These are phyloP conservation scores for Distichodus sexfasciatus DNA, from an alignment of 2,797 vertebrate species.

Conservation along the genomic window DNA sequence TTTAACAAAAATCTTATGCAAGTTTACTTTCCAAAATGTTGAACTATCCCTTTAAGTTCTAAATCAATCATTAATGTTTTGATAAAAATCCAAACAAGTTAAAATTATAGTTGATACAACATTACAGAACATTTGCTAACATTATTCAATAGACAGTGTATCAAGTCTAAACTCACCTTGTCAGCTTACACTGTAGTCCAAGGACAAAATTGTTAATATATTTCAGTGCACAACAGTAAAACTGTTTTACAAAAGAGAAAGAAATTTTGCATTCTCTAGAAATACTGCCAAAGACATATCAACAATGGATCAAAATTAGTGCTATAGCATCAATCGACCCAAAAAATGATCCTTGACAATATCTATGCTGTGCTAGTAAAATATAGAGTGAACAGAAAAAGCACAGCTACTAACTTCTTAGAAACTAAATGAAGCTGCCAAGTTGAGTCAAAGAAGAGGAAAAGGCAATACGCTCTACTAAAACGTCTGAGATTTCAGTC, in stretches of 20 bases:
- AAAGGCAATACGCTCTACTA: slow-evolving; percentile 87
- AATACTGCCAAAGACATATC: slow-evolving; percentile 72
- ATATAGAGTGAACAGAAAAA: slow-evolving; percentile 78
- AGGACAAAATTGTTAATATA: slow-evolving; percentile 74
- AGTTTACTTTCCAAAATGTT: slow-evolving; percentile 8
- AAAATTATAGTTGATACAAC: slow-evolving; percentile 91
- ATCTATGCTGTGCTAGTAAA: slow-evolving; percentile 79
- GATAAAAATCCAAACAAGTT: slow-evolving; percentile 79
- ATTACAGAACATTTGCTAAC: slow-evolving; percentile 89
- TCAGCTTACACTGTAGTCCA: slow-evolving; percentile 77
- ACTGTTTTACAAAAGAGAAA: slow-evolving; percentile 73
- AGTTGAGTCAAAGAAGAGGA: slow-evolving; percentile 68
- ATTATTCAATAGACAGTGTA: slow-evolving; percentile 80
- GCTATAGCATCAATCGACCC: slow-evolving; percentile 58
- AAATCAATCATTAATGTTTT: slow-evolving; percentile 74
- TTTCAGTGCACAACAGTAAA: slow-evolving; percentile 81
- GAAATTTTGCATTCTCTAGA: slow-evolving; percentile 65
- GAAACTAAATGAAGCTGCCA: slow-evolving; percentile 82
- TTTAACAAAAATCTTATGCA: too few species aligned
- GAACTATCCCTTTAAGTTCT: slow-evolving; percentile 62
- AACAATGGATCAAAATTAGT: slow-evolving; percentile 62
- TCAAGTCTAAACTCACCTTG: slow-evolving; percentile 78
- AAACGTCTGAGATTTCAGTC: slow-evolving; percentile 78
- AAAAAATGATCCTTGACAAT: slow-evolving; percentile 70
- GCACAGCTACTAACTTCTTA: slow-evolving; percentile 77